A percentile compares a stretch with the other conserved stretches of the same genome.
Evolutionary conservation across 2,113 vertebrate species (phyloP).

Genomic region (Gopherus flavomarginatus): DNA sequence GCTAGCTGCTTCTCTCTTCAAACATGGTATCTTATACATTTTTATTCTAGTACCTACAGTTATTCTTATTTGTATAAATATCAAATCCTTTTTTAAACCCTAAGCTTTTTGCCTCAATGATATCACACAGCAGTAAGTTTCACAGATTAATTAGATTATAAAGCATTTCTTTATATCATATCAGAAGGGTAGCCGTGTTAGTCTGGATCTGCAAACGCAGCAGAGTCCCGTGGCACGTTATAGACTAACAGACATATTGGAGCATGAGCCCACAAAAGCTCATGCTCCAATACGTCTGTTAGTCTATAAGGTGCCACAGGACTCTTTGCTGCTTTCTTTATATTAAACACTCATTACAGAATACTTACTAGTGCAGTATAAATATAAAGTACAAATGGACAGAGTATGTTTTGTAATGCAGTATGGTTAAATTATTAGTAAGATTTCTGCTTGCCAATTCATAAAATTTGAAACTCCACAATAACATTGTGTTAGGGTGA

Average conservation of each 20-base stretch:
- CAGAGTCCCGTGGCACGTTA: too few species aligned
- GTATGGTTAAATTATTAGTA: background rate
- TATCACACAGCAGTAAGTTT: background rate
- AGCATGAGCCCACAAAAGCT: too few species aligned
- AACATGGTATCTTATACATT: background rate
- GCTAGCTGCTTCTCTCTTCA: background rate
- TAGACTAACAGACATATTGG: too few species aligned
- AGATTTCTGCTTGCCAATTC: background rate
- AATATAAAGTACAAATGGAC: background rate
- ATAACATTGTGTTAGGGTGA: background rate
- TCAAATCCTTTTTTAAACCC: background rate
- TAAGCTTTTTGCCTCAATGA: background rate
- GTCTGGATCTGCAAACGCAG: too few species aligned
- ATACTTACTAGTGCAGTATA: background rate
- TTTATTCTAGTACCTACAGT: background rate
- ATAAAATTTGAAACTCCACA: background rate
- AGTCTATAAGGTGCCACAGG: too few species aligned
- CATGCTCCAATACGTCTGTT: too few species aligned
- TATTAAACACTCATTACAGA: background rate
- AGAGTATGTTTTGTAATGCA: background rate
- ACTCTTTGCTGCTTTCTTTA: background rate
- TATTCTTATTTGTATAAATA: background rate
- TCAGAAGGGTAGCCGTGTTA: too few species aligned
- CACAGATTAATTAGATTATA: background rate
- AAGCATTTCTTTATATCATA: background rate